These are phyloP conservation scores for Craniophora ligustri DNA, from an alignment of 2,888 invertebrate species.

Conservation along the genomic window DNA sequence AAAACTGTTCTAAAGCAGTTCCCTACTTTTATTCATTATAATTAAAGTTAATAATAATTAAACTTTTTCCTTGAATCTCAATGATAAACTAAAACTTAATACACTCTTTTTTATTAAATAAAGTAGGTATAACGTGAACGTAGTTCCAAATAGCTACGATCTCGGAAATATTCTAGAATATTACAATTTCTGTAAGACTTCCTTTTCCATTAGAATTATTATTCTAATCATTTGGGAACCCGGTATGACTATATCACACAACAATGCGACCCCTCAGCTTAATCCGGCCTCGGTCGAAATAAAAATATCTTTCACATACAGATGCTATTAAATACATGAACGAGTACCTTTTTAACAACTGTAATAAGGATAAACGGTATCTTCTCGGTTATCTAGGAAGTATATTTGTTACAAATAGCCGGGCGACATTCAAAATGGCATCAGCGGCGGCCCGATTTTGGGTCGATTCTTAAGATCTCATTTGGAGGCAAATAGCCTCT, in stretches of 20 bases:
- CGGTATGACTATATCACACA: slow-evolving; percentile 16
- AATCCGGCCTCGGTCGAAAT: background rate
- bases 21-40: too few species aligned
- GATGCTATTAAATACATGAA: slow-evolving; percentile 4
- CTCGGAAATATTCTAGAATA: too few species aligned
- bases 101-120: too few species aligned
- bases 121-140: too few species aligned
- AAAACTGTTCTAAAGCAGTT: too few species aligned
- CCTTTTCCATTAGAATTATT: too few species aligned
- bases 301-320: background rate
- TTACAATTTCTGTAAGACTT: too few species aligned
- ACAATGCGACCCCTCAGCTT: slow-evolving; percentile 5
- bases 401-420: slow-evolving; percentile 35
- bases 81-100: too few species aligned
- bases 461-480: slow-evolving; percentile 62
- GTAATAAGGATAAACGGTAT: slow-evolving; percentile 26
- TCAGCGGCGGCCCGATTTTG: slow-evolving; percentile 47
- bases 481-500: slow-evolving; percentile 67
- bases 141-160: too few species aligned
- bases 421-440: slow-evolving; percentile 40
- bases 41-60: too few species aligned
- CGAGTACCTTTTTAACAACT: slow-evolving; percentile 8
- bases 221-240: slow-evolving; percentile 16
- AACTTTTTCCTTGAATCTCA: too few species aligned
- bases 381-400: slow-evolving; percentile 16